Conservation (phyloP, 2,113 vertebrate genomes). For the Gadus macrocephalus region DNA sequence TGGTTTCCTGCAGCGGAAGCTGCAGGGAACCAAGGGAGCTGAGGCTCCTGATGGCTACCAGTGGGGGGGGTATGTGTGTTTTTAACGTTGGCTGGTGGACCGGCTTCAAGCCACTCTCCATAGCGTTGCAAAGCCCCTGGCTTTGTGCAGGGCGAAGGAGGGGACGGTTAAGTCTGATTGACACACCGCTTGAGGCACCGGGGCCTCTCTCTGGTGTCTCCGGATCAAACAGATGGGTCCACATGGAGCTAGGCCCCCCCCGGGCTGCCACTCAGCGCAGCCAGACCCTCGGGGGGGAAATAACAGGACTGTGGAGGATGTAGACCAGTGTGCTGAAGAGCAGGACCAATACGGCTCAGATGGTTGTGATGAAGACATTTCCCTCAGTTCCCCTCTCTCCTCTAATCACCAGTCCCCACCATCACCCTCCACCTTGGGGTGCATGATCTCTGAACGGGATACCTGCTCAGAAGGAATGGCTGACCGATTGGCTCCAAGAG, state of each 20-base stretch:
- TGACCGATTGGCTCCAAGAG: conserved; percentile 13
- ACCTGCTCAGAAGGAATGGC: conserved; percentile 4
- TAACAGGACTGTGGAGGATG: not conserved
- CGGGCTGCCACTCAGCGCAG: conserved; percentile 3
- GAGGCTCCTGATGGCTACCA: not conserved
- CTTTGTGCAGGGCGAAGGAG: conserved; percentile 38
- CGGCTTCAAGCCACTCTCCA: conserved; percentile 12
- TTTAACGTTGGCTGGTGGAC: conserved; percentile 32
- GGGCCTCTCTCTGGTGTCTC: conserved; percentile 24
- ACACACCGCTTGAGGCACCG: conserved; percentile 46
- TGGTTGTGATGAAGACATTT: too few species aligned
- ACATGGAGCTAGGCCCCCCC: conserved; percentile 4
- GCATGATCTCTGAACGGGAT: too few species aligned
- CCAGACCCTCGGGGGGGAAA: not conserved
- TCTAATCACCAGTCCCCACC: too few species aligned
- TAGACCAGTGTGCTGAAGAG: not conserved
- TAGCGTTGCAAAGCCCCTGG: conserved; percentile 34
- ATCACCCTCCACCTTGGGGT: too few species aligned
- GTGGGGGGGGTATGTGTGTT: not conserved
- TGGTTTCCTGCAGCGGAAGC: conserved; percentile 41
- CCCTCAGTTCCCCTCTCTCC: too few species aligned
- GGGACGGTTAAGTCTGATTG: conserved; percentile 57
- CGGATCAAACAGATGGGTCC: conserved; percentile 13
- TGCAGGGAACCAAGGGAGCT: conserved; percentile 28
- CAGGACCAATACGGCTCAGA: too few species aligned